Conservation (phyloP, 2,888 invertebrate genomes). For the Cylindroiulus punctatus region DNA sequence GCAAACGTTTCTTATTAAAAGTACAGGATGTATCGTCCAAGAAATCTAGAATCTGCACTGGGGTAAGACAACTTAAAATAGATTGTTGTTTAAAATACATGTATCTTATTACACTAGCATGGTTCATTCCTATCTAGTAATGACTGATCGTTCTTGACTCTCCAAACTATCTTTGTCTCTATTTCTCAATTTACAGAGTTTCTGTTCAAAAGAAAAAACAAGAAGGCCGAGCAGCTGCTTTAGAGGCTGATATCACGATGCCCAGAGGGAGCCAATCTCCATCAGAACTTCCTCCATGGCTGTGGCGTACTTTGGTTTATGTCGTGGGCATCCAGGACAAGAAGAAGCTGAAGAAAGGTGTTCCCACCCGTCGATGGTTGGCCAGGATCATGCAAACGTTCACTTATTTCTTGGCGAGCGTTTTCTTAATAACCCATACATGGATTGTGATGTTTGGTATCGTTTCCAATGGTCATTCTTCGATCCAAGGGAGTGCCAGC, state of each 20-base stretch:
- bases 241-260: not conserved
- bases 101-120: too few relatives aligned
- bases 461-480: not conserved
- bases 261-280: not conserved
- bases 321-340: not conserved
- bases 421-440: not conserved
- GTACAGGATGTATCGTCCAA: not conserved
- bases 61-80: too few relatives aligned
- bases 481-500: not conserved
- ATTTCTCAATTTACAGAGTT: not conserved
- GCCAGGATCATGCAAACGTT: not conserved
- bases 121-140: not conserved
- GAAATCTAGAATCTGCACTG: not conserved
- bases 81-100: too few relatives aligned
- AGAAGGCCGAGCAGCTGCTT: not conserved
- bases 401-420: not conserved
- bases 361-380: not conserved
- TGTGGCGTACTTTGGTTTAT: not conserved
- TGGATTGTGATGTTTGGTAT: not conserved
- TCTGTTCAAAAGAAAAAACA: not conserved
- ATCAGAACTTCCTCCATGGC: not conserved
- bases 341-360: not conserved
- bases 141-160: not conserved
- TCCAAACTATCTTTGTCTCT: not conserved
- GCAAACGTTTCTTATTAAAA: not conserved